phyloP scores from a whole-genome alignment of 1,140 invertebrate genomes.

The Eulimnadia texana region DNA sequence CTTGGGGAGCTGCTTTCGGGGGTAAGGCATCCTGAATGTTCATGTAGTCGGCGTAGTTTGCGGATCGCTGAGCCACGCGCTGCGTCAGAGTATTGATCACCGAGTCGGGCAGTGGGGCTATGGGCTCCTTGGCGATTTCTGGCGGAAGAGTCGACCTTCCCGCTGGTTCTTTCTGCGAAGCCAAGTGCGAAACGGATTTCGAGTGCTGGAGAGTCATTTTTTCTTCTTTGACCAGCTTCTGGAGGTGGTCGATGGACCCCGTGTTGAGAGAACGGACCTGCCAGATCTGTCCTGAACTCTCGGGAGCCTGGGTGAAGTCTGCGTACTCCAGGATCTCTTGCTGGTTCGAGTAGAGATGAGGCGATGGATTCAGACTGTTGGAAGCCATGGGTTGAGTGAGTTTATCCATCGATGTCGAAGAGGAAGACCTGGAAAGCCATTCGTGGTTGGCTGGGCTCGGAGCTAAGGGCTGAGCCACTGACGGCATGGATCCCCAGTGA shows the following conservation, averaged over 20 bases:
- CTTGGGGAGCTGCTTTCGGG: slow-evolving; percentile 14
- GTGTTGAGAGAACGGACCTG: slow-evolving; percentile 10
- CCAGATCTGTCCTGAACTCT: slow-evolving; percentile 2
- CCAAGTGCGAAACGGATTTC: slow-evolving; percentile 3
- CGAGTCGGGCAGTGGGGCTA: slow-evolving; percentile 6
- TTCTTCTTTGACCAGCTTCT: neutral
- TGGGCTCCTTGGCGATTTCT: slow-evolving; percentile 5
- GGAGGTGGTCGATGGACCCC: slow-evolving; percentile 14
- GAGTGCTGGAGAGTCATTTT: neutral
- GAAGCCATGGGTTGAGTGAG: neutral
- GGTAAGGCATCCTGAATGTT: slow-evolving; percentile 8
- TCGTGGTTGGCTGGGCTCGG: neutral
- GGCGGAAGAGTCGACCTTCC: slow-evolving; percentile 3
- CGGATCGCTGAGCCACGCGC: slow-evolving; percentile 31
- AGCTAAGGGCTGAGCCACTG: neutral
- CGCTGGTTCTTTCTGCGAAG: slow-evolving; percentile 1
- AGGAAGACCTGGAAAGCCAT: neutral
- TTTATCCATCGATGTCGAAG: slow-evolving; percentile 6
- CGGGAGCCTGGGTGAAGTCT: neutral
- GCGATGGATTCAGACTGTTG: neutral
- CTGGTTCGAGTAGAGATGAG: slow-evolving; percentile 3
- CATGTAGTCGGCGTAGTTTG: slow-evolving; percentile 15
- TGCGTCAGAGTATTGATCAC: slow-evolving; percentile 42
- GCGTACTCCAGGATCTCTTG: slow-evolving; percentile 11
- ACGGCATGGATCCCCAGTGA: neutral